Evolutionary conservation across 2,797 vertebrate genomes (phyloP).

Genomic region (Enteromius anoplus): DNA sequence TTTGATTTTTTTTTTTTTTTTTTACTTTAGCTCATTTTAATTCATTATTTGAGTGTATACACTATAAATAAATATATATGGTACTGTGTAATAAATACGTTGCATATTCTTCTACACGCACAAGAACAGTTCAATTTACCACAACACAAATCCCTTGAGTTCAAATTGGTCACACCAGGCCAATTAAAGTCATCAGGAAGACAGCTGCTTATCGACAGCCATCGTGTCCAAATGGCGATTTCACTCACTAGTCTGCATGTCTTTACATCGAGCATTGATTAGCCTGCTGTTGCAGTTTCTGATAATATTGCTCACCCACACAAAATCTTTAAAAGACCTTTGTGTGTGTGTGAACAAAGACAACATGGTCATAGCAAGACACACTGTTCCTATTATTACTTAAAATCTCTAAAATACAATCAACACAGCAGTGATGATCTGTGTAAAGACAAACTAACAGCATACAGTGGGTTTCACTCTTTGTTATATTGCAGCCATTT

Average conservation of each 20-base stretch:
- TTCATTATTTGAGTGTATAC: too few species aligned
- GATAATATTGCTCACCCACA: conserved; percentile 78
- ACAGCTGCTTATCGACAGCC: conserved; percentile 53
- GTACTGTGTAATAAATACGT: background rate
- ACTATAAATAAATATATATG: background rate
- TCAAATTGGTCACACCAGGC: conserved; percentile 34
- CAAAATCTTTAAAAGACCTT: conserved; percentile 73
- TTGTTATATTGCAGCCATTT: too few species aligned
- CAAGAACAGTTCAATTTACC: conserved; percentile 19
- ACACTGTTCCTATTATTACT: background rate
- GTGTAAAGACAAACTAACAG: background rate
- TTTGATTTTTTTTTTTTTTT: too few species aligned
- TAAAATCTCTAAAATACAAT: background rate
- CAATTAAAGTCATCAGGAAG: conserved; percentile 42
- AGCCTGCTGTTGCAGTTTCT: conserved; percentile 76
- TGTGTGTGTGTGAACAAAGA: background rate
- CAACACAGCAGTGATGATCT: background rate
- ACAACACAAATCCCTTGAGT: conserved; percentile 35
- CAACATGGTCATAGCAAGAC: background rate
- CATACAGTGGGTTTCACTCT: background rate
- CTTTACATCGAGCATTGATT: conserved; percentile 77
- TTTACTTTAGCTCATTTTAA: too few species aligned
- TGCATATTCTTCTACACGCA: conserved; percentile 4
- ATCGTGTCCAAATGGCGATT: conserved; percentile 77
- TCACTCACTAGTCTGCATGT: conserved; percentile 73